Base-by-base conservation (phyloP, 2,888 invertebrate genomes). In the Crocallis elinguaria region DNA sequence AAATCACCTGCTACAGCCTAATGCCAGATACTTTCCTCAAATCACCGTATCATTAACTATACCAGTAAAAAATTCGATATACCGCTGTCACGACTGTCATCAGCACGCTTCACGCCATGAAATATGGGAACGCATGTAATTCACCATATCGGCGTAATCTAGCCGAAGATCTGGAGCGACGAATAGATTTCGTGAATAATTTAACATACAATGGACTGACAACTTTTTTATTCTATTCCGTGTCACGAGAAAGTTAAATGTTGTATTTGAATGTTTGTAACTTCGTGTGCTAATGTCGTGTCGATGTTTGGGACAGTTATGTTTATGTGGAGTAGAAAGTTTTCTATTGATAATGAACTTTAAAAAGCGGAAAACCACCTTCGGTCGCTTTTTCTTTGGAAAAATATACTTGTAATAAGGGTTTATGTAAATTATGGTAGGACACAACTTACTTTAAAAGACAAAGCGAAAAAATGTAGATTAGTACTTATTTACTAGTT, bases 141-240 rank as follows among this genome's bases (percentile, higher is more conserved):
- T 84, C 73, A 78, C 80, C 85, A 75, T 87, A 88, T 88, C 88
- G 77, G 73, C 43, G 71, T 76, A 78, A 89, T 89, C 89, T 85
- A 74, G 57, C 57, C 72, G 66, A 75, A 82, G 81, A 87, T 88
- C 82, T 84, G 72, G 82, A 84, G 83, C 84, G 84, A 71, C 82
- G 82, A 85, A 84, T 82, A 79, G 75, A 82, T 83, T 85, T 84
- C 85, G 86, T 90, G 86, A 85, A 88, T 87, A 88, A 88, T 89
- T 88, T 86, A 84, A 80, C 79, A 83, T 74, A 87, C 86, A 85
- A 86, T 86, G 82, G 82, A 66, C 81, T 84, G 85, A 75, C 84
- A 86, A 84, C 79, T 81, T 79, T 82, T 61, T 77, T 82, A 77
- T 80, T 80, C 71, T 76, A 77, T 80, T 77, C 67, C 68, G 62